Base-by-base conservation (phyloP, 2,797 vertebrate genomes). In the Brachyalestes nurse region DNA sequence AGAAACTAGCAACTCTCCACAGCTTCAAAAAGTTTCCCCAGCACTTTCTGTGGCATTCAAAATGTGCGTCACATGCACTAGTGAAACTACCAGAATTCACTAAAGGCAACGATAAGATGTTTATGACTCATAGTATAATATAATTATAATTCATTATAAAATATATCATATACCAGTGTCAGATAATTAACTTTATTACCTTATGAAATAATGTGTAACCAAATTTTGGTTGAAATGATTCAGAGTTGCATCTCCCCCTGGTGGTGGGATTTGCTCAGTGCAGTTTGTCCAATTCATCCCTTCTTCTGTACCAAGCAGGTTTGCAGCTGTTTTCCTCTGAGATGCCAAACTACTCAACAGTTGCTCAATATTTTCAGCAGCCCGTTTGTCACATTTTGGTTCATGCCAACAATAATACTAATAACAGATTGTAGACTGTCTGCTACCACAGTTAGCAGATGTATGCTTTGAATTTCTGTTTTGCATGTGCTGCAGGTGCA, bases 211-310 rank as follows among this genome's bases (percentile, higher is more conserved):
- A 75, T 2, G 3, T 7, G 49, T 23, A 28, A 4, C 13, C 21
- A 47, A 60, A 72, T 81, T 53, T 72, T 77, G 70, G 75, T 78
- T 75, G 25, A 42, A 60, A 25, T 62, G 17, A 77, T 16, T 60
- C 42, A 55, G 72, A 58, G 65, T 74, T 79, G 83, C 67, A 79
- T 82, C 86, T 83, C 87, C 89, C 87, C 78, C 86, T 91, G 57
- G 76, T 88, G 89, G 84, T 82, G 10, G 70, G 69, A 83, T 77
- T 61, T 66, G 34, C 19, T 45, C 61, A 72, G 49, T 87, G 73
- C 79, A 38, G 14, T n/a, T 21, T 34, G 4, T 45, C 9, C 40
- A 62, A 23, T 23, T 58, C 12, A 17, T 23, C 16, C 13, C 7
- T 34, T 71, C 49, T 38, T 19, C 17, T 55, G 7, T 16, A 25